Evolutionary conservation across 2,113 vertebrate genomes (phyloP).

Genomic region (Epinephelus cyanopodus): DNA sequence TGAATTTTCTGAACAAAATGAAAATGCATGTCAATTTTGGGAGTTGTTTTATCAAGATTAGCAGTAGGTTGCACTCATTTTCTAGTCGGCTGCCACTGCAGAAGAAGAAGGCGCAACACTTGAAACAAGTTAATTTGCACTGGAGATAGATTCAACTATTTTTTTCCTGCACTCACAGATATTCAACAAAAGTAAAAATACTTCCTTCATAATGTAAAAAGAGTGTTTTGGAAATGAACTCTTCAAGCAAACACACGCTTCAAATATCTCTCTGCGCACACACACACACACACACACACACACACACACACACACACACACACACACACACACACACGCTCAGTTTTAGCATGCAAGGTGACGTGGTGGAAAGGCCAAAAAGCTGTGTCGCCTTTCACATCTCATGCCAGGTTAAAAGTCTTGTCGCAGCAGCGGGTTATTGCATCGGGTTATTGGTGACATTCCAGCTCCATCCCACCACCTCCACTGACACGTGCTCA

Average conservation of each 20-base stretch:
- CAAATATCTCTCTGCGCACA: constrained; percentile 9
- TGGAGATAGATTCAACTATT: background rate
- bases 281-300: constrained; percentile 31
- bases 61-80: too few species aligned
- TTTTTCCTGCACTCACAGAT: too few species aligned
- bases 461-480: constrained; percentile 42
- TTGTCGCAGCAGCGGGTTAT: constrained; percentile 58
- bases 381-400: constrained; percentile 56
- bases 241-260: constrained; percentile 29
- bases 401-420: constrained; percentile 70
- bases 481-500: constrained; percentile 17
- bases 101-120: background rate
- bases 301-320: constrained; percentile 33
- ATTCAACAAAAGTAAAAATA: background rate
- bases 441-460: constrained; percentile 61
- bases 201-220: background rate
- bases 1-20: too few species aligned
- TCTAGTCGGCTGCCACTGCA: too few species aligned
- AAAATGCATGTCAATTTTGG: too few species aligned
- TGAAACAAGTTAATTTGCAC: background rate
- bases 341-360: constrained; percentile 68
- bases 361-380: constrained; percentile 55
- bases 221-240: constrained; percentile 50
- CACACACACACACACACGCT: constrained; percentile 21
- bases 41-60: too few species aligned